Base-by-base conservation (phyloP, 2,113 vertebrate genomes). In the Mirza zaza region DNA sequence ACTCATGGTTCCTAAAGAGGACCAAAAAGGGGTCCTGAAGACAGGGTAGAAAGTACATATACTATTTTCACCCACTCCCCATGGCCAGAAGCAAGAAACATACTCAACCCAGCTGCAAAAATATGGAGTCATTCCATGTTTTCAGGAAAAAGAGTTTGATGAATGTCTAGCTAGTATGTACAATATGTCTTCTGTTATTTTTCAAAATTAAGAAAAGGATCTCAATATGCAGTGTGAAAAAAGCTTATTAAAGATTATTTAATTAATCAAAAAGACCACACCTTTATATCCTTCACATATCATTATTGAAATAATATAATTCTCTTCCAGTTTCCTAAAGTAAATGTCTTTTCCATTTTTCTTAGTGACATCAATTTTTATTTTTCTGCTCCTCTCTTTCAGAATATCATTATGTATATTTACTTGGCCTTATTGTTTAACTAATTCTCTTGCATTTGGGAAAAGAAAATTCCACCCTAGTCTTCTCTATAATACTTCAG, bases 111-210 rank as follows among this genome's bases (percentile, higher is more conserved):
- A 91, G 23, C 5, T 79, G 2, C 13, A 87, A 77, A 45, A 71
- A 42, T 29, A 81, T 81, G 23, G 68, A 75, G 10, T 90, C 23
- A 48, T 76, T 76, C 45, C 87, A 18, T 86, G 20, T 55, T 83
- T 91, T 39, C 42, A 81, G 50, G 48, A 97, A 48, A 32, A 68
- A 87, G 61, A 91, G 87, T 87, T 79, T 93, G 45, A 65, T 83
- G 32, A 86, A 59, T 48, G 48, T 79, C 42, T 76, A 83, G 50
- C 32, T 42, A 79, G 6, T 59, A 63, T 48, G 2, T 68, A 4
- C 13, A 86, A 81, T 2, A 9, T n/a, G 57, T 34, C 9, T 76
- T 8, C 32, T 48, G 39, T 70, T 82, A 63, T 48, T 67, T 93
- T 95, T 55, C 34, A 68, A 83, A 84, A n/a, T 14, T 57, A 25